Evolutionary conservation across 1,140 invertebrate species (phyloP).

Genomic region (Cyphomyrmex costatus): DNA sequence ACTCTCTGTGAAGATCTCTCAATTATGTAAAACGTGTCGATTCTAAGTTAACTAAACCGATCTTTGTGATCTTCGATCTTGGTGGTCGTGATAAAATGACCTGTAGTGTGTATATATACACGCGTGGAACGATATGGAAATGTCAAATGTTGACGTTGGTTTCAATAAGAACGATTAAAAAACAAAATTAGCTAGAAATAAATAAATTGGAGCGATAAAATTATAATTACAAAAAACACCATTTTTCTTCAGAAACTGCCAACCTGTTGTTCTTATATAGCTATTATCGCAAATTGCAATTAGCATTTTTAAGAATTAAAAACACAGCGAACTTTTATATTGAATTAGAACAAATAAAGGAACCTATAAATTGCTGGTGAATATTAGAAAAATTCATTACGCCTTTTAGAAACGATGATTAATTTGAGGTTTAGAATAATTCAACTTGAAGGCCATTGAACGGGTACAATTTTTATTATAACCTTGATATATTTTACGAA

Average conservation of each 20-base stretch:
- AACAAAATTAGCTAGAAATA: neutral
- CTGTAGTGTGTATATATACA: neutral
- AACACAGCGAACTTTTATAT: neutral
- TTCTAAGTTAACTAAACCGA: neutral
- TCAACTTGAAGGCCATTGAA: neutral
- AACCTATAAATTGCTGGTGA: neutral
- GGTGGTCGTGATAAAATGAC: neutral
- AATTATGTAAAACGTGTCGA: constrained; percentile 1
- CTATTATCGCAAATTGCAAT: neutral
- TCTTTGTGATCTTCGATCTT: neutral
- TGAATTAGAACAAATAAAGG: neutral
- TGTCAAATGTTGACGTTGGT: neutral
- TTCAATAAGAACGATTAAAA: neutral
- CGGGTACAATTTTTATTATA: neutral
- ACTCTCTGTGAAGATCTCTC: neutral
- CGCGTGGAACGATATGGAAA: neutral
- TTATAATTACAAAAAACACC: neutral
- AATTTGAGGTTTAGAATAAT: neutral
- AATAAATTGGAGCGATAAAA: neutral
- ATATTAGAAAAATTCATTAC: neutral
- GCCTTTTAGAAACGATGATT: neutral
- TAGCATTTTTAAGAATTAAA: constrained; percentile 3
- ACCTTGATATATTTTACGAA: neutral
- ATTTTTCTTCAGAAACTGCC: constrained; percentile 20
- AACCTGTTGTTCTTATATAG: neutral